Conservation (phyloP, 2,888 invertebrate species). For the Rotaria magnacalcarata region DNA sequence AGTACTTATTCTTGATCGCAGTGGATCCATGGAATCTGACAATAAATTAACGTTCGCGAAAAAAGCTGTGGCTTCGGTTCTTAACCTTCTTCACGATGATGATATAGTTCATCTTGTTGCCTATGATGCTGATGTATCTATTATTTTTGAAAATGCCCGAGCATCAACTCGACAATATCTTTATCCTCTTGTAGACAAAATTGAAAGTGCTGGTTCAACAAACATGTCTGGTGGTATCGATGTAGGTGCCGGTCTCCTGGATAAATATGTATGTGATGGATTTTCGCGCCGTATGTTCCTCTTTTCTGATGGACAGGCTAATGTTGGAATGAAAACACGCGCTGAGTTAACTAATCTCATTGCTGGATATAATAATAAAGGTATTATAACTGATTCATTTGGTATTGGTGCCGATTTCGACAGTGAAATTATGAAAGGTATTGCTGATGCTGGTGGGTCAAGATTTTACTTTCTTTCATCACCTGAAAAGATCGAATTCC, state of each 20-base stretch:
- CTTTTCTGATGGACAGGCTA: too few relatives aligned
- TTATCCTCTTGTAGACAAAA: neutral
- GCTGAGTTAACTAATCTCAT: too few relatives aligned
- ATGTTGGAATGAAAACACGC: too few relatives aligned
- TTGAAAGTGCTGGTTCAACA: neutral
- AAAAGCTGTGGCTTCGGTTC: neutral
- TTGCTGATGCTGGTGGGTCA: neutral
- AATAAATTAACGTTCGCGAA: neutral
- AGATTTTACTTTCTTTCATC: constrained; percentile 1
- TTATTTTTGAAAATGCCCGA: too few relatives aligned
- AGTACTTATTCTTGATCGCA: constrained; percentile 8
- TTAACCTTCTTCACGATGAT: neutral
- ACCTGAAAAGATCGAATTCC: neutral
- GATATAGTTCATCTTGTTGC: constrained; percentile 13
- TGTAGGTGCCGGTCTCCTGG: too few relatives aligned
- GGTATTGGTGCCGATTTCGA: too few relatives aligned
- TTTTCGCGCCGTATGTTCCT: too few relatives aligned
- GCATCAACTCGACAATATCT: neutral
- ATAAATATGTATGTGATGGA: too few relatives aligned
- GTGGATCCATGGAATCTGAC: neutral
- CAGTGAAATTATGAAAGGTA: neutral
- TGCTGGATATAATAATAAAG: too few relatives aligned
- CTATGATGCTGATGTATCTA: neutral
- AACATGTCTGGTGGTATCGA: neutral
- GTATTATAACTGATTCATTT: too few relatives aligned